These are phyloP conservation scores for Odontamblyopus rebecca DNA, from an alignment of 2,797 vertebrate species.

Conservation along the genomic window DNA sequence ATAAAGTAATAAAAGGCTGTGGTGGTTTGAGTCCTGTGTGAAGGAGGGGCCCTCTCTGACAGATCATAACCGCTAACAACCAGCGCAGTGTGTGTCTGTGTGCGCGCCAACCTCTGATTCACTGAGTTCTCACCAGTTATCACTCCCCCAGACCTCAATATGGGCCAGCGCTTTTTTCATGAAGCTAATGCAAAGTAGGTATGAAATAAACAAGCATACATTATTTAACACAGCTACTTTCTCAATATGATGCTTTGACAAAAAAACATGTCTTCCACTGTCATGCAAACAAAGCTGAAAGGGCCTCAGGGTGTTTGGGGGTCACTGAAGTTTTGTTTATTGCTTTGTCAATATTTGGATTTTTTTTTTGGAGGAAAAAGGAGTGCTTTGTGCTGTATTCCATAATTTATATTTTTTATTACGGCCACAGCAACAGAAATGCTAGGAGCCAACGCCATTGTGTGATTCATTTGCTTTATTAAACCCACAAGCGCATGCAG, in stretches of 20 bases:
- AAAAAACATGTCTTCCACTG: conserved; percentile 12
- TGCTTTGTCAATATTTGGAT: conserved; percentile 10
- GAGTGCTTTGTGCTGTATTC: conserved; percentile 26
- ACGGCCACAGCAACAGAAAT: conserved; percentile 23
- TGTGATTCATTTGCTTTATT: neutral
- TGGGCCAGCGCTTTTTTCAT: conserved; percentile 27
- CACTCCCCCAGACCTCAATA: conserved; percentile 29
- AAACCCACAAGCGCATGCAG: neutral
- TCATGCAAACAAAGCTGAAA: conserved; percentile 29
- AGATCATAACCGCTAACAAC: conserved; percentile 51
- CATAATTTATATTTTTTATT: conserved; percentile 46
- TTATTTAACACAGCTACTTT: conserved; percentile 47
- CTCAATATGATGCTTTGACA: conserved; percentile 6
- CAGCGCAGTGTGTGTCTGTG: conserved; percentile 28
- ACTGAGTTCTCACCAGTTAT: conserved; percentile 20
- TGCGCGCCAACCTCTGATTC: conserved; percentile 20
- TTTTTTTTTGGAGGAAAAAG: too few species aligned
- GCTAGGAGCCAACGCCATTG: conserved; percentile 2
- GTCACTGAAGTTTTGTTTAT: conserved; percentile 61
- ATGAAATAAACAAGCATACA: conserved; percentile 42
- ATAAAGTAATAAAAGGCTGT: conserved; percentile 74
- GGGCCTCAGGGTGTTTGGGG: conserved; percentile 44
- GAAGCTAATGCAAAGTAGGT: conserved; percentile 42
- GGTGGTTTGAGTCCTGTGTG: conserved; percentile 54
- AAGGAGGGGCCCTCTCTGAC: conserved; percentile 50